Base-by-base conservation (phyloP, 2,888 invertebrate species). In the Microctonus aethiopoides region DNA sequence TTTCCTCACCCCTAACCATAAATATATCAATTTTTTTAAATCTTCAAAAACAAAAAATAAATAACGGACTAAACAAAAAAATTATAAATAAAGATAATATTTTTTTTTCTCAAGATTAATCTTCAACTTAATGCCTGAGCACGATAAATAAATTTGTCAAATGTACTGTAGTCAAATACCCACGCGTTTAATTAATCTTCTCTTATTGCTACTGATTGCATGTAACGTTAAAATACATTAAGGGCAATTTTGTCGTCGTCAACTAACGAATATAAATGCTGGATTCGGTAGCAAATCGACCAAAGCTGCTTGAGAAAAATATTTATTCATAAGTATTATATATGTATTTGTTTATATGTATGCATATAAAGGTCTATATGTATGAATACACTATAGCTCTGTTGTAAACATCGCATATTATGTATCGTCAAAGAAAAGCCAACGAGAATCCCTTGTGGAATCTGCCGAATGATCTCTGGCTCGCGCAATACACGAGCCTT, bases 241-340 rank as follows among this genome's bases (percentile, higher is more conserved):
- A 69, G 71, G 68, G 72, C 59, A 61, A 70, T 70, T 70, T 65
- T 65, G 76, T 75, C 78, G 75, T 72, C 75, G 73, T 67, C 70
- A 16, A 76, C 81, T 81, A 84, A 84, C 84, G 84, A 84, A 84
- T 84, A 84, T 80, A 84, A 84, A 84, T 84, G 82, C 78, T 77
- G 78, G 80, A 84, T 84, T 83, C 77, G 75, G 67, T 60, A 46
- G 57, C 26, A 36, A n/a, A 11, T 20, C n/a, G 22, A 36, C 24
- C 24, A 65, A 56, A 56, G 65, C 39, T 16, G 16, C 13, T 36
- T n/a, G 34, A 24, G 29, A 57, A 5, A 59, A 29, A 41, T 34
- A 34, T 36, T 61, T 26, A 54, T 34, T 63, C 56, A 56, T 32
- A 39, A 64, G 39, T 46, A 51, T n/a, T 59, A 73, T 67, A 69